Conservation (phyloP, 2,888 invertebrate genomes). For the Marasmarcha lunaedactyla region DNA sequence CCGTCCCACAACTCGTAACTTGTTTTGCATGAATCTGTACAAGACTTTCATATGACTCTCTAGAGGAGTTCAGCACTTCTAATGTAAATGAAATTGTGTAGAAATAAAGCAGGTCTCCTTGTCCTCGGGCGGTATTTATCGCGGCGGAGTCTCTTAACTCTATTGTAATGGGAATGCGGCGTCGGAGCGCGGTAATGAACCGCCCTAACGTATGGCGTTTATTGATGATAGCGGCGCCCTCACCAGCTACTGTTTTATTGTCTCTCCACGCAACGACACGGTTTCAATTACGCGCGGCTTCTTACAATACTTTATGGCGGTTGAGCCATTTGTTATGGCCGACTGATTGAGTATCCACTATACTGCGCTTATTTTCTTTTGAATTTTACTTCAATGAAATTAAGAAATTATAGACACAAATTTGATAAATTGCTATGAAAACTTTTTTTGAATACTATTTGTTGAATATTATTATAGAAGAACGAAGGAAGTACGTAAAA, state of each 20-base stretch:
- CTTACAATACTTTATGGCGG: slow-evolving; percentile 44
- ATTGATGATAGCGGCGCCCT: slow-evolving; percentile 54
- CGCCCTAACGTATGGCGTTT: slow-evolving; percentile 57
- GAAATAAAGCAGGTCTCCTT: slow-evolving; percentile 55
- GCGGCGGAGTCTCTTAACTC: slow-evolving; percentile 60
- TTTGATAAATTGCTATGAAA: too few species aligned
- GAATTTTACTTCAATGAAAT: neutral
- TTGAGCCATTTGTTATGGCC: slow-evolving; percentile 23
- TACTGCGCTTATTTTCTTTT: too few species aligned
- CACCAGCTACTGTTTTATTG: slow-evolving; percentile 40
- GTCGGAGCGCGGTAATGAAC: slow-evolving; percentile 58
- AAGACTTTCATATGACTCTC: slow-evolving; percentile 58
- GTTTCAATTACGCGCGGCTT: slow-evolving; percentile 49
- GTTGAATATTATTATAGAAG: too few species aligned
- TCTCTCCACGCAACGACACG: slow-evolving; percentile 40
- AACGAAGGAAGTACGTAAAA: too few species aligned
- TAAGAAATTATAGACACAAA: too few species aligned
- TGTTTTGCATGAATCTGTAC: slow-evolving; percentile 62
- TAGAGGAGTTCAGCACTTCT: slow-evolving; percentile 56
- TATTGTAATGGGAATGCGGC: slow-evolving; percentile 58
- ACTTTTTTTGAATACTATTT: too few species aligned
- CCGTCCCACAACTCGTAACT: slow-evolving; percentile 39
- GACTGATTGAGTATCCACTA: neutral
- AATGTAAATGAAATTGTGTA: slow-evolving; percentile 68
- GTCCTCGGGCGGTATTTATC: slow-evolving; percentile 59